These are phyloP conservation scores for Sphaerodactylus townsendi DNA, from an alignment of 2,113 vertebrate genomes.

Conservation along the genomic window DNA sequence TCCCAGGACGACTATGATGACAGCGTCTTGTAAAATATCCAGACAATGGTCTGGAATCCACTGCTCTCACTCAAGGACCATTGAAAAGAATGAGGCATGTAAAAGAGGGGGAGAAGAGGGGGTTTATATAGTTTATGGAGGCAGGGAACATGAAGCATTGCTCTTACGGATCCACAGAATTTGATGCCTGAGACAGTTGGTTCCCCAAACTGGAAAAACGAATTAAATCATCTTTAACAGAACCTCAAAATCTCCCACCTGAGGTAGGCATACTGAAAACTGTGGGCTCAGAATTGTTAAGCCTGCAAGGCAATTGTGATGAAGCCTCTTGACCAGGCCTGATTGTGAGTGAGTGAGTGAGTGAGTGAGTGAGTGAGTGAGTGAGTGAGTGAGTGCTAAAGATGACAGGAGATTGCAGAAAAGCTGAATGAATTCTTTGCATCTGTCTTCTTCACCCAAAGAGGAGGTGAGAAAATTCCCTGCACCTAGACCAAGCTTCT, in stretches of 20 bases:
- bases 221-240: not conserved
- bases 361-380: no score
- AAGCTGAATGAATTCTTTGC: no score
- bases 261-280: not conserved
- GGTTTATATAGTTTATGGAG: not conserved
- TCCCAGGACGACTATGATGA: not conserved
- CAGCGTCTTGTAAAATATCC: not conserved
- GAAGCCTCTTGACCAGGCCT: no score
- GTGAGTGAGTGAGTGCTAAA: no score
- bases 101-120: not conserved
- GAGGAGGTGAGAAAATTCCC: no score
- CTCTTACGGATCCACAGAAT: not conserved
- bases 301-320: no score
- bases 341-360: no score
- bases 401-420: no score
- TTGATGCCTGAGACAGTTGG: not conserved
- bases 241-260: not conserved
- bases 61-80: not conserved
- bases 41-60: not conserved
- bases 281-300: not conserved
- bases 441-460: no score
- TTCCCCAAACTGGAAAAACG: not conserved
- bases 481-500: no score
- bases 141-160: not conserved
- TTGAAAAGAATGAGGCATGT: not conserved